These are phyloP conservation scores for Drosophila melanica DNA, from an alignment of 1,140 invertebrate species.

Conservation along the genomic window DNA sequence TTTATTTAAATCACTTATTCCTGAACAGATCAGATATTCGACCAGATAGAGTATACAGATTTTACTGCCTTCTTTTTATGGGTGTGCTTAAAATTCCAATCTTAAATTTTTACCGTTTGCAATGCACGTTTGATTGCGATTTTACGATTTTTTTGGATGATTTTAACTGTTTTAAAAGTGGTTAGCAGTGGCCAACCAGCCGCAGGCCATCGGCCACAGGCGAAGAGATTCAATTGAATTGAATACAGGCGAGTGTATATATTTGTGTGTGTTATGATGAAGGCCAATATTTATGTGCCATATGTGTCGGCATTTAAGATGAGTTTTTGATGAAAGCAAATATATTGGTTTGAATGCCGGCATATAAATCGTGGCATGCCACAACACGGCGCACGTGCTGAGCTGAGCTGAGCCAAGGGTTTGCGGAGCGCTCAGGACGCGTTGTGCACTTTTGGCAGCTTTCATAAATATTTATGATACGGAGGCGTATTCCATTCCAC, in stretches of 20 bases:
- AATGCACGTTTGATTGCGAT: slow-evolving; percentile 36
- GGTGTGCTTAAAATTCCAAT: slow-evolving; percentile 5
- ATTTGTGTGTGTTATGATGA: neutral
- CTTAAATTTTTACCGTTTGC: neutral
- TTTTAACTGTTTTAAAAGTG: slow-evolving; percentile 39
- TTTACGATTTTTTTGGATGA: slow-evolving; percentile 35
- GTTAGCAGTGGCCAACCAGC: neutral
- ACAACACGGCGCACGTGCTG: slow-evolving; percentile 57
- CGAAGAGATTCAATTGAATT: slow-evolving; percentile 66
- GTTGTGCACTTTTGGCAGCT: slow-evolving; percentile 47
- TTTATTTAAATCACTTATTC: too few relatives aligned
- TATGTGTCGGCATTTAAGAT: slow-evolving; percentile 77
- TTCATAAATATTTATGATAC: slow-evolving; percentile 79
- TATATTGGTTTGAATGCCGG: slow-evolving; percentile 56
- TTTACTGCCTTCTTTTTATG: neutral
- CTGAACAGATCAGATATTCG: too few relatives aligned
- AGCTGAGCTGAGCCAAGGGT: slow-evolving; percentile 35
- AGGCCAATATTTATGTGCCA: slow-evolving; percentile 56
- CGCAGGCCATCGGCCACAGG: neutral
- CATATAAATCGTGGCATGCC: slow-evolving; percentile 55
- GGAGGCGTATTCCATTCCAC: slow-evolving; percentile 43
- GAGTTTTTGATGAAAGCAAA: slow-evolving; percentile 66
- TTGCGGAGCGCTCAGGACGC: neutral
- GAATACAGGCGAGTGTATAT: slow-evolving; percentile 30
- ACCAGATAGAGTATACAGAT: neutral